Percentiles rank a stretch among this genome's conserved stretches.
Conservation (phyloP, 2,888 invertebrate species). For the Mythimna loreyi region DNA sequence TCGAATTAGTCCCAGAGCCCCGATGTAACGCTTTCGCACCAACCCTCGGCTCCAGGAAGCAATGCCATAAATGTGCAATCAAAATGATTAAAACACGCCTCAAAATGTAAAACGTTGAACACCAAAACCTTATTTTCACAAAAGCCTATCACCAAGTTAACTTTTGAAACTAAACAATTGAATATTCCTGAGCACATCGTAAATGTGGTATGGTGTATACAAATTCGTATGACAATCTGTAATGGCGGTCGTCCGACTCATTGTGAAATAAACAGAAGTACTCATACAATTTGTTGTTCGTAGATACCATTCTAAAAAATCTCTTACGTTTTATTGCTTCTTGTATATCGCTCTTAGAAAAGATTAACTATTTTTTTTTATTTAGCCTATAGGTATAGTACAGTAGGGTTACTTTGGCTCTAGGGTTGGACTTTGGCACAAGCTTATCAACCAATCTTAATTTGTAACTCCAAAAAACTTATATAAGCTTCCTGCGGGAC, state of each 20-base stretch:
- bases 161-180: conserved; percentile 43
- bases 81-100: too few relatives aligned
- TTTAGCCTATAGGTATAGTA: too few relatives aligned
- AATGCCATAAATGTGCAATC: too few relatives aligned
- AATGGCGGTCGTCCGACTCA: conserved; percentile 40
- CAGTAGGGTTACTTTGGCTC: too few relatives aligned
- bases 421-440: too few relatives aligned
- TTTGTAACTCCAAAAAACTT: too few relatives aligned
- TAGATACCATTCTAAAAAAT: conserved; percentile 23
- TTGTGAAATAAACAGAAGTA: conserved; percentile 51
- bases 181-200: conserved; percentile 39
- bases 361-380: background rate
- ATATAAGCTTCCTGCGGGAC: too few relatives aligned
- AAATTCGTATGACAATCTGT: conserved; percentile 44
- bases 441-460: too few relatives aligned
- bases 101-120: background rate
- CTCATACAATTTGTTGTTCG: conserved; percentile 35
- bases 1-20: too few relatives aligned
- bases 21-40: too few relatives aligned
- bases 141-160: conserved; percentile 8
- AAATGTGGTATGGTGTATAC: conserved; percentile 46
- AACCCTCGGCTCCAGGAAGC: too few relatives aligned
- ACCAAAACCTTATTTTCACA: background rate
- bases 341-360: conserved; percentile 8
- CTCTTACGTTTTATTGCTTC: conserved; percentile 20